A percentile compares a stretch with the other conserved stretches of the same genome.
Conservation (phyloP, 2,113 vertebrate species). For the Ameiurus melas region DNA sequence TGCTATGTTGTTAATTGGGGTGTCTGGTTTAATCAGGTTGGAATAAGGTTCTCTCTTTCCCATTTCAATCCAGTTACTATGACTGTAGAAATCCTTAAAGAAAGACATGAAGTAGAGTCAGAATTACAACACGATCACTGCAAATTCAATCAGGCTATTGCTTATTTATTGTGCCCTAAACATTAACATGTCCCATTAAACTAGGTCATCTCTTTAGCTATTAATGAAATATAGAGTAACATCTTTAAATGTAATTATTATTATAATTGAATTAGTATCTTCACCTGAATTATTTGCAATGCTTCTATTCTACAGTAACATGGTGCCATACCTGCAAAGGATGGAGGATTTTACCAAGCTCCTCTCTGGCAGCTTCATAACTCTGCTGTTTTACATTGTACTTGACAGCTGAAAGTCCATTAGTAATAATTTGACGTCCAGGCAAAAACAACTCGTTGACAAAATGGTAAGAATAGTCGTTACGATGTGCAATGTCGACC, state of each 20-base stretch:
- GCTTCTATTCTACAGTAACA: neutral
- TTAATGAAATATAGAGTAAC: too few species aligned
- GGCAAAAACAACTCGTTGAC: neutral
- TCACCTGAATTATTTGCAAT: neutral
- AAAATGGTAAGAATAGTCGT: neutral
- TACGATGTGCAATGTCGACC: neutral
- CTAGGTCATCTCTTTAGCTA: neutral
- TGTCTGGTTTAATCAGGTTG: conserved; percentile 60
- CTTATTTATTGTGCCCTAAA: neutral
- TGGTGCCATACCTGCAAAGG: conserved; percentile 30
- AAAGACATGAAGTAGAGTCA: neutral
- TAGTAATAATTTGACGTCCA: conserved; percentile 2
- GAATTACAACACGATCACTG: neutral
- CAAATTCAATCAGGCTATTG: too few species aligned
- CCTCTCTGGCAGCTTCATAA: neutral
- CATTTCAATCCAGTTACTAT: conserved; percentile 72
- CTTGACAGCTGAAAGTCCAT: neutral
- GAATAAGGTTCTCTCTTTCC: conserved; percentile 57
- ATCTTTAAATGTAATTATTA: neutral
- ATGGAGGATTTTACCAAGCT: conserved; percentile 25
- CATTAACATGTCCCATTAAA: neutral
- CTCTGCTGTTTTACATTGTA: neutral
- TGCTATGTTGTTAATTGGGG: conserved; percentile 61
- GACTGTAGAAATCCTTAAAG: conserved; percentile 56
- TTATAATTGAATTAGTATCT: neutral